These are phyloP conservation scores for Pangasius sanitwongsei DNA, from an alignment of 2,797 vertebrate genomes.

Conservation along the genomic window DNA sequence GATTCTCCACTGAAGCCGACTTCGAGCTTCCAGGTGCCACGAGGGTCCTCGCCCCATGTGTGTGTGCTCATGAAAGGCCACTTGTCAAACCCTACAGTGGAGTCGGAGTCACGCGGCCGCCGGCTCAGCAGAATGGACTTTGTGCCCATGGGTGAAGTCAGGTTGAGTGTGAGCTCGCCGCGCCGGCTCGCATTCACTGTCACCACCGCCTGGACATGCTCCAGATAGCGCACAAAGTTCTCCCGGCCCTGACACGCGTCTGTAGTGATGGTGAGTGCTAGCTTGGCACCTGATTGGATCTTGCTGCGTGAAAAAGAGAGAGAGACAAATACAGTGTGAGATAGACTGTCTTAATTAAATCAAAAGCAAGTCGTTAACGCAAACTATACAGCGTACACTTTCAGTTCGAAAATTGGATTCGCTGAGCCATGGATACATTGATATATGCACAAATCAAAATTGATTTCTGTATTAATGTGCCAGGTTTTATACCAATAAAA, in stretches of 20 bases:
- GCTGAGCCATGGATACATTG: neutral
- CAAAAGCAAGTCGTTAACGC: neutral
- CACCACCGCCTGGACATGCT: conserved; percentile 95
- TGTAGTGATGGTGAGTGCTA: conserved; percentile 85
- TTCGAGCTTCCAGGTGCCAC: conserved; percentile 94
- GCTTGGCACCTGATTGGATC: conserved; percentile 86
- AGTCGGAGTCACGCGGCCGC: conserved; percentile 91
- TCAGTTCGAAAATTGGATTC: neutral
- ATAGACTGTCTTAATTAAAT: neutral
- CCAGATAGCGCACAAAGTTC: conserved; percentile 96
- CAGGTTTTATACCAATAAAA: neutral
- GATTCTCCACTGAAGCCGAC: conserved; percentile 85
- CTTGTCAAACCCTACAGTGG: conserved; percentile 98
- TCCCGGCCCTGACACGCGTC: conserved; percentile 94
- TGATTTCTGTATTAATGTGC: neutral
- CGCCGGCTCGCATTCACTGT: conserved; percentile 92
- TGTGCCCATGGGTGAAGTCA: conserved; percentile 98
- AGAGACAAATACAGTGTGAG: conserved; percentile 19
- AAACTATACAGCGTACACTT: neutral
- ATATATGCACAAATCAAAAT: neutral
- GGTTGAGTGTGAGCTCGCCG: conserved; percentile 96
- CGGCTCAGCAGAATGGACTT: conserved; percentile 96
- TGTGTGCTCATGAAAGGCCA: conserved; percentile 99
- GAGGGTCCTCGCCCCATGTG: conserved; percentile 98
- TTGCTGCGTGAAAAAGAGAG: conserved; percentile 74